These are phyloP conservation scores for Heliocidaris erythrogramma DNA, from an alignment of 35 echinoderm and acorn worm species.

Conservation along the genomic window DNA sequence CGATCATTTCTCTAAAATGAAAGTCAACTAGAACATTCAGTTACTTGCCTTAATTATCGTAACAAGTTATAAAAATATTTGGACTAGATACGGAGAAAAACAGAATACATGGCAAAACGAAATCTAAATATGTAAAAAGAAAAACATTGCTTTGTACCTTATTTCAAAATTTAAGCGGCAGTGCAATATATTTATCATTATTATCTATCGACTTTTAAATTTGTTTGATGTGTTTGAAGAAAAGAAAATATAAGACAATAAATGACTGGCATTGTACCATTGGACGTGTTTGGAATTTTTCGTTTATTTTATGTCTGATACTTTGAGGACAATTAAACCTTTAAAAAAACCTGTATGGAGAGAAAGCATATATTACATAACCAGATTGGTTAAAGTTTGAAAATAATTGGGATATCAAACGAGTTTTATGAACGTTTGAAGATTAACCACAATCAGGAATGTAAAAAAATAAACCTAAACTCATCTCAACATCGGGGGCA, in stretches of 20 bases:
- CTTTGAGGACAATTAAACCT: background rate
- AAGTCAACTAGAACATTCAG: background rate
- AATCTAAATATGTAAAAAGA: background rate
- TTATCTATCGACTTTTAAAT: background rate
- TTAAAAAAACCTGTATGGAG: background rate
- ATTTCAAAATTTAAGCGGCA: background rate
- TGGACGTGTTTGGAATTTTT: background rate
- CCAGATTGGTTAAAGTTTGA: too few relatives aligned
- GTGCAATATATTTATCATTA: conserved; percentile 4
- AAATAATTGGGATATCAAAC: too few relatives aligned
- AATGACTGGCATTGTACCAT: background rate
- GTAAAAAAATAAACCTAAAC: too few relatives aligned
- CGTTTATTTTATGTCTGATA: background rate
- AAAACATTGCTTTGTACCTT: background rate
- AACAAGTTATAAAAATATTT: too few relatives aligned
- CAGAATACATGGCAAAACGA: too few relatives aligned
- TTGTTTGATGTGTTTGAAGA: background rate
- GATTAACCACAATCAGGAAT: too few relatives aligned
- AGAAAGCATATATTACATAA: too few relatives aligned
- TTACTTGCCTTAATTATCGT: background rate
- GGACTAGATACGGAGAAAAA: too few relatives aligned
- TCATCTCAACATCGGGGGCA: too few relatives aligned
- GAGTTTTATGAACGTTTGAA: too few relatives aligned
- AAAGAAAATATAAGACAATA: background rate
- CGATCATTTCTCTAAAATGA: background rate